A percentile compares a stretch with the other conserved stretches of the same genome.
Conservation (phyloP, 2,113 vertebrate species). For the Caracal caracal region DNA sequence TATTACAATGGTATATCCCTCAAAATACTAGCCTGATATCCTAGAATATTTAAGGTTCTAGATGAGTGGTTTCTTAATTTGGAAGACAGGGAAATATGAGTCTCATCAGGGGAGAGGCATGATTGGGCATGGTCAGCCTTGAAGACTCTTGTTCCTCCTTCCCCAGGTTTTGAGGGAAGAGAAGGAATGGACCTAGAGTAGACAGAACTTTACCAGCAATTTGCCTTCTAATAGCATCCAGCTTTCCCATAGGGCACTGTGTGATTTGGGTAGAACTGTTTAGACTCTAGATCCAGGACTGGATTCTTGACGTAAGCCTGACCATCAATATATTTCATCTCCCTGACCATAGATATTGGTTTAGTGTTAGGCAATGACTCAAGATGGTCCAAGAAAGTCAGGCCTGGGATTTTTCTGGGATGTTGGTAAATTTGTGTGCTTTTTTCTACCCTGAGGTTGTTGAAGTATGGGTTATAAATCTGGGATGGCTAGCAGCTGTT, state of each 20-base stretch:
- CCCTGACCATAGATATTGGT: background rate
- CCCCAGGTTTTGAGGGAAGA: background rate
- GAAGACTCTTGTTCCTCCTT: background rate
- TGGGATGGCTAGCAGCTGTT: background rate
- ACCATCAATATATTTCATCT: background rate
- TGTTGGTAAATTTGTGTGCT: too few relatives aligned
- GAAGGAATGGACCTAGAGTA: background rate
- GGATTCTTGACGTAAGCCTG: background rate
- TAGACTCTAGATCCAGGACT: background rate
- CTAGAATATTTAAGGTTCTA: background rate
- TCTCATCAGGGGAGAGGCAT: background rate
- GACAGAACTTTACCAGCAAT: background rate
- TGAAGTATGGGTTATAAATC: background rate
- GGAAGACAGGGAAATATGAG: background rate
- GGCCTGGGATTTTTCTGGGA: background rate
- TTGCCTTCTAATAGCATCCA: background rate
- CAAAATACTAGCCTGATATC: background rate
- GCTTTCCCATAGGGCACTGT: background rate
- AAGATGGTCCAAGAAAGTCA: background rate
- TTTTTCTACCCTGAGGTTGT: background rate
- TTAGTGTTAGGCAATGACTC: background rate
- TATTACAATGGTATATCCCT: background rate
- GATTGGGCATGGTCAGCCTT: background rate
- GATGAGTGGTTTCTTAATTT: background rate
- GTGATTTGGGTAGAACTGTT: background rate